These are phyloP conservation scores for Lordiphosa fenestrarum DNA, from an alignment of 2,888 invertebrate genomes.

Conservation along the genomic window DNA sequence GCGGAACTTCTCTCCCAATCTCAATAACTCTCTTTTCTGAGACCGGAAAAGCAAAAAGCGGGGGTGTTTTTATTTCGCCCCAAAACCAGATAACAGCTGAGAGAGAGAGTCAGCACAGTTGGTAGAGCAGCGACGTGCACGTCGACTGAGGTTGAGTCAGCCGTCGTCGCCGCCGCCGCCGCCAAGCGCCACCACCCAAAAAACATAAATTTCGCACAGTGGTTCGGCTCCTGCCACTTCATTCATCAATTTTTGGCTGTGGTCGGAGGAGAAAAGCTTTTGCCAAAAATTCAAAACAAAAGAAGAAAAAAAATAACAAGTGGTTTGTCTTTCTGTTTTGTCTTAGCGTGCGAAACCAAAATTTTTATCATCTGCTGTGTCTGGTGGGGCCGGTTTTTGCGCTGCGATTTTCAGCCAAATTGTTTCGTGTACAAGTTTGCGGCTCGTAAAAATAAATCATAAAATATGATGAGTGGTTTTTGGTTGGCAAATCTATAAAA, in stretches of 20 bases:
- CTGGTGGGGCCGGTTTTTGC: slow-evolving; percentile 19
- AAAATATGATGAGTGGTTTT: slow-evolving; percentile 31
- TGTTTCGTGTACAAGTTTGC: slow-evolving; percentile 20
- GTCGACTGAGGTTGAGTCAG: slow-evolving; percentile 30
- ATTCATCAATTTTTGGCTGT: slow-evolving; percentile 54
- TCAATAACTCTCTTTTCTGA: slow-evolving; percentile 5
- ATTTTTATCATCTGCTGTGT: slow-evolving; percentile 9
- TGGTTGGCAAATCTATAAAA: slow-evolving; percentile 1
- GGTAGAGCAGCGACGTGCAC: slow-evolving; percentile 36
- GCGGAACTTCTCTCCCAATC: slow-evolving; percentile 37
- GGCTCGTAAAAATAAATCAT: slow-evolving; percentile 50
- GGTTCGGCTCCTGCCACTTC: slow-evolving; percentile 41
- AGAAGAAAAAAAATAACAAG: slow-evolving; percentile 16
- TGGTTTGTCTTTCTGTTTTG: slow-evolving; percentile 27
- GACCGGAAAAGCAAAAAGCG: slow-evolving; percentile 46
- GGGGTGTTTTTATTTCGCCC: slow-evolving; percentile 54
- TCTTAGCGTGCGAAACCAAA: slow-evolving; percentile 4
- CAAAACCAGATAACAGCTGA: slow-evolving; percentile 19
- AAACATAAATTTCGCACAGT: slow-evolving; percentile 55
- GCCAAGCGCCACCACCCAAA: slow-evolving; percentile 60
- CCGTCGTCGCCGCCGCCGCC: slow-evolving; percentile 12
- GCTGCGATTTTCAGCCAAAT: slow-evolving; percentile 6
- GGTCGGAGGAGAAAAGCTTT: slow-evolving; percentile 4
- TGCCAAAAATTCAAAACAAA: slow-evolving; percentile 1
- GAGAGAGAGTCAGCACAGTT: slow-evolving; percentile 25